These are phyloP conservation scores for Homarus gammarus DNA, from an alignment of 2,888 invertebrate species.

Conservation along the genomic window DNA sequence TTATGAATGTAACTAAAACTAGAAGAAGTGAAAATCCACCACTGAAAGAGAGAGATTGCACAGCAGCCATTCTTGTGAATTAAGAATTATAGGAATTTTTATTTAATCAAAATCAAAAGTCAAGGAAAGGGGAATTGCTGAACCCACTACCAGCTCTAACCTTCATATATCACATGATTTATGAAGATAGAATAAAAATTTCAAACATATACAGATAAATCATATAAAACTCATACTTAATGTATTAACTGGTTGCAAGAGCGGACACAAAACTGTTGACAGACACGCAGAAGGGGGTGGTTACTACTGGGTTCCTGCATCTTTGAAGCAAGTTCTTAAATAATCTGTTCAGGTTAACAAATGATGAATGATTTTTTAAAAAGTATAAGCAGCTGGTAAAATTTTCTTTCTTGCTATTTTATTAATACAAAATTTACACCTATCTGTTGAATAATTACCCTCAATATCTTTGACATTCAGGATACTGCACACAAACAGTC, in stretches of 20 bases:
- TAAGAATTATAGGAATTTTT: background rate
- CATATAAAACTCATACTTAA: no score
- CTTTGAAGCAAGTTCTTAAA: no score
- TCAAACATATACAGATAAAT: no score
- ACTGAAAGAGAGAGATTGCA: conserved; percentile 12
- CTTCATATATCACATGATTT: background rate
- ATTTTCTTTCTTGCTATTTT: no score
- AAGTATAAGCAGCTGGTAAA: no score
- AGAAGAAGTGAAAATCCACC: conserved; percentile 24
- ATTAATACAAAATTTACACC: background rate
- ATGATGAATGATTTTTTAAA: no score
- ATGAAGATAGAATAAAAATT: no score
- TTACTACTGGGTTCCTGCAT: no score
- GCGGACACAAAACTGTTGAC: no score
- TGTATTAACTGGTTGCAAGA: no score
- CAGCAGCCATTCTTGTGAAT: conserved; percentile 12
- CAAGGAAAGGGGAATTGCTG: conserved; percentile 9
- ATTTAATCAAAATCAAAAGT: conserved; percentile 6
- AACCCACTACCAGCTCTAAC: conserved; percentile 23
- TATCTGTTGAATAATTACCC: background rate
- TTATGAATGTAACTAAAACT: conserved; percentile 39
- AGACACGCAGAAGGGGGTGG: no score
- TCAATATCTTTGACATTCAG: background rate
- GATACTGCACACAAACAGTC: background rate
- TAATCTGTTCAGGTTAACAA: no score